Conservation (phyloP, 2,888 invertebrate genomes). For the Caenorhabditis doughertyi region DNA sequence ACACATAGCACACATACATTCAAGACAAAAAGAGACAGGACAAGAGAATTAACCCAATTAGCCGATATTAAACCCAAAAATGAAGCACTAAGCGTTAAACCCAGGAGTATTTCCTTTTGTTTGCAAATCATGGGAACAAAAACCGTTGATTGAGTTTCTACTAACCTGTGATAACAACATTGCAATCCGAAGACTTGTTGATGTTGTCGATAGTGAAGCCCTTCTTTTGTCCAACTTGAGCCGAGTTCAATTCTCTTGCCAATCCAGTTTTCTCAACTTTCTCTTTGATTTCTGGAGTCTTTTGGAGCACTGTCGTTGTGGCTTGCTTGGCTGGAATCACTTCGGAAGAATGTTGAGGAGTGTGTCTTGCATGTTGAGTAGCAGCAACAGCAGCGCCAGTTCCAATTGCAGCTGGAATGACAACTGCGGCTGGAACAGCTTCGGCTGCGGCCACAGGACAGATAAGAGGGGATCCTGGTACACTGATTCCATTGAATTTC, state of each 20-base stretch:
- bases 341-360: constrained; percentile 44
- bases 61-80: constrained; percentile 35
- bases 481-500: constrained; percentile 86
- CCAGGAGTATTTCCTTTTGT: constrained; percentile 16
- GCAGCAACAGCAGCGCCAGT: constrained; percentile 32
- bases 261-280: constrained; percentile 64
- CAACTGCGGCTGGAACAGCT: constrained; percentile 12
- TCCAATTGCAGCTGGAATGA: constrained; percentile 31
- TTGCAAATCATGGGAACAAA: constrained; percentile 11
- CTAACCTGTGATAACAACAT: constrained; percentile 82
- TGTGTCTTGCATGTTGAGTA: constrained; percentile 24
- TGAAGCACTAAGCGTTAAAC: constrained; percentile 40
- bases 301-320: constrained; percentile 57
- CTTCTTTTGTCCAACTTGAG: constrained; percentile 79
- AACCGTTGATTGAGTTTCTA: constrained; percentile 3
- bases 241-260: constrained; percentile 64
- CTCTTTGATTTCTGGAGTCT: constrained; percentile 60
- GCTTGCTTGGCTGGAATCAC: constrained; percentile 53
- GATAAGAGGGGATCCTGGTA: constrained; percentile 77
- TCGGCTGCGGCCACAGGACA: constrained; percentile 47
- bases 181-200: constrained; percentile 78
- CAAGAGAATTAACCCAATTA: constrained; percentile 37
- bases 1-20: constrained; percentile 63
- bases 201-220: constrained; percentile 81
- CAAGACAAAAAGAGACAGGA: constrained; percentile 30